phyloP scores from a whole-genome alignment of 2,113 vertebrate genomes.

The Elgaria multicarinata region DNA sequence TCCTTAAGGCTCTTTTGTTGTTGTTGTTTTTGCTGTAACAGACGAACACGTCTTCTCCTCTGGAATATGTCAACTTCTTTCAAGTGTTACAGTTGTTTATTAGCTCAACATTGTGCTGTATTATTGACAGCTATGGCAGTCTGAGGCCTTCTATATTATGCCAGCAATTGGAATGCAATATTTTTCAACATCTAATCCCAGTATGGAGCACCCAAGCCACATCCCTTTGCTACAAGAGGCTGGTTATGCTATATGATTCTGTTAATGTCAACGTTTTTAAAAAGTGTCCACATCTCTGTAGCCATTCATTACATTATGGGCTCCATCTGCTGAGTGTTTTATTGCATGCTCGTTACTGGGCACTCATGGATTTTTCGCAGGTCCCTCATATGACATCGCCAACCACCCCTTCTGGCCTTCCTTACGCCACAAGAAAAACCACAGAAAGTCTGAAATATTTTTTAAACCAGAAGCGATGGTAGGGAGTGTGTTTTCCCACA shows the following conservation, averaged over 20 bases:
- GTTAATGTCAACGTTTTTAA: neutral
- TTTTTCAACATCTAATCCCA: neutral
- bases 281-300: neutral
- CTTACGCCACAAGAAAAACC: too few relatives aligned
- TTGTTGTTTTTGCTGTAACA: neutral
- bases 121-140: neutral
- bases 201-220: neutral
- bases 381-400: too few relatives aligned
- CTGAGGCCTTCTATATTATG: neutral
- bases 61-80: neutral
- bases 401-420: too few relatives aligned
- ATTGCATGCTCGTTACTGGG: too few relatives aligned
- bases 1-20: neutral
- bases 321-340: too few relatives aligned
- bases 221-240: neutral
- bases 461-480: too few relatives aligned
- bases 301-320: neutral
- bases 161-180: neutral
- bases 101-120: neutral
- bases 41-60: neutral
- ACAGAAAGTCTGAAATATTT: too few relatives aligned
- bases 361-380: too few relatives aligned
- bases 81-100: neutral
- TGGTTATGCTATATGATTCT: neutral
- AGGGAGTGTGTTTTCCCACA: too few relatives aligned